phyloP scores from a whole-genome alignment of 2,888 invertebrate genomes.

The Limnephilus marmoratus region DNA sequence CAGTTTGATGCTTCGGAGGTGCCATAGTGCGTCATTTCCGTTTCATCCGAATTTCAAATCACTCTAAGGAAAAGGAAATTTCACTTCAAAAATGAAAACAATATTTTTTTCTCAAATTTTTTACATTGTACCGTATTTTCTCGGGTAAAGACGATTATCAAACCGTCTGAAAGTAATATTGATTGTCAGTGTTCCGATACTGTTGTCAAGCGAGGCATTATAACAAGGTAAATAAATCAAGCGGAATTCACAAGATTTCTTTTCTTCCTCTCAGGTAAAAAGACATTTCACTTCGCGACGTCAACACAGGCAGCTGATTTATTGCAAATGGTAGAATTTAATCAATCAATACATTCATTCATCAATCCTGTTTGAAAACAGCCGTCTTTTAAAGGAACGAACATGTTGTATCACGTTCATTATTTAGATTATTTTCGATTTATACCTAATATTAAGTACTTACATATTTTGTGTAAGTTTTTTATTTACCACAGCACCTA shows the following conservation, averaged over 20 bases:
- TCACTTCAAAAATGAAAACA: background rate
- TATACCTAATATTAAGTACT: background rate
- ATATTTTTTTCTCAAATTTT: background rate
- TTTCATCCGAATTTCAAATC: too few relatives aligned
- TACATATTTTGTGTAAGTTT: background rate
- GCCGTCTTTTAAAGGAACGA: background rate
- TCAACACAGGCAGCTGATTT: background rate
- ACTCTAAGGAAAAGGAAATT: too few relatives aligned
- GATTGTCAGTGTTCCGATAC: slow-evolving; percentile 2
- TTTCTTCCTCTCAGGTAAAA: background rate
- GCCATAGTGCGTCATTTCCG: too few relatives aligned
- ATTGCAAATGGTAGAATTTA: background rate
- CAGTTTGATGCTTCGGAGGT: too few relatives aligned
- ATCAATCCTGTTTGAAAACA: background rate
- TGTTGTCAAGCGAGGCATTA: background rate
- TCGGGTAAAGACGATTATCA: background rate
- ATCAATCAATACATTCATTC: background rate
- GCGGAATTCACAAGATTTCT: background rate
- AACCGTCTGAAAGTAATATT: background rate
- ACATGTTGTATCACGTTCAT: background rate
- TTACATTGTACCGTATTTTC: background rate
- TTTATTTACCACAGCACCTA: background rate
- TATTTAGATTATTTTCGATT: background rate
- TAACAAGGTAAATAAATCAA: background rate
- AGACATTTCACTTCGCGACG: slow-evolving; percentile 2